Evolutionary conservation across 92 coral and sea anemone genomes (phyloP), one percentile per base, ranked within the genome.

Genomic region (Siderastrea siderea): DNA sequence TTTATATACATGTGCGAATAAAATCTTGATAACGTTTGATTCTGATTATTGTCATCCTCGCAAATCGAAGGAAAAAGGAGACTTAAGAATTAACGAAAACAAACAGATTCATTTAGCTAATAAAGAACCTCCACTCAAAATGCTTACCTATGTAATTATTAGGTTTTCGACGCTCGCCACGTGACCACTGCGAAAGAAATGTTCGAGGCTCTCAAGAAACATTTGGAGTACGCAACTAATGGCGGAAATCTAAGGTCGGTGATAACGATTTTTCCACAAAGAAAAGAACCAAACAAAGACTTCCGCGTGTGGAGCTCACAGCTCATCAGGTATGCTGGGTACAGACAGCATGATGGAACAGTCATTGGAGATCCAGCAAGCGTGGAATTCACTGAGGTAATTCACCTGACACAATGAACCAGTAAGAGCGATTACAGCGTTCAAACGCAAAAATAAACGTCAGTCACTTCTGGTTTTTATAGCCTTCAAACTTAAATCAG

Each of bases 261-360:
- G 16, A 88, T 91, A 38, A 89, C 92, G 0, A 38, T 93, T 58
- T 93, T 93, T 77, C 96, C 96, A 12, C 96, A 91, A 52, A 80
- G 93, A 47, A 82, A 75, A 75, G 92, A 90, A 26, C 83, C 89
- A 7, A 75, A 80, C 2, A 86, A 90, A n/a, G 94, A 93, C 66
- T 93, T 91, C 79, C 80, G 96, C 11, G 86, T 93, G 13, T 93
- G 96, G 96, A 93, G 91, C 79, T 8, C 91, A 43, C 96, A 88
- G 81, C 80, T 91, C 1, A 68, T 93, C 44, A 73, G 48, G 6
- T 93, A 91, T 74, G 96, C 96, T 4, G 96, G 96, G 1, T 93
- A 93, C 66, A 54, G 79, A 54, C 94, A 93, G 78, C 68, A 87
- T 48, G 93, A 91, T 68, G 96, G 96, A 14, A 69, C 94, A 14